Conservation (phyloP, 2,113 vertebrate genomes). For the Dasyornis broadbenti region DNA sequence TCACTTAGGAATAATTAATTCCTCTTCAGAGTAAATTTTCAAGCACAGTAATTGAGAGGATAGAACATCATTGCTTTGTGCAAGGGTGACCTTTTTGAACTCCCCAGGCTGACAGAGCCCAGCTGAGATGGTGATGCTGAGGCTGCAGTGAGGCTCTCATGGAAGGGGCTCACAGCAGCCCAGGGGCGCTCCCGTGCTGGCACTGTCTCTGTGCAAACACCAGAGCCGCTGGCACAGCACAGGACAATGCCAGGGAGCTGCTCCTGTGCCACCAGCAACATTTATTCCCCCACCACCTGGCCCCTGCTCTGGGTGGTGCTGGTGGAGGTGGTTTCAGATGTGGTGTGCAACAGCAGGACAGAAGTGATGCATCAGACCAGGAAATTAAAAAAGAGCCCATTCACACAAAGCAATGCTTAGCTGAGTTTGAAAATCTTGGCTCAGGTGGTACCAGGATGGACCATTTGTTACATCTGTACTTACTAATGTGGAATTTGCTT, state of each 20-base stretch:
- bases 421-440: constrained; percentile 4
- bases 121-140: neutral
- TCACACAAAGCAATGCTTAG: constrained; percentile 8
- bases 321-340: neutral
- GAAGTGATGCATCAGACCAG: neutral
- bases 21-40: neutral
- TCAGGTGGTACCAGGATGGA: neutral
- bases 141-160: neutral
- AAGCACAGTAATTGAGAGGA: neutral
- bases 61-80: neutral
- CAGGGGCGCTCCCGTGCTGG: neutral
- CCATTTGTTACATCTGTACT: constrained; percentile 3
- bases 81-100: constrained; percentile 7
- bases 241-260: neutral
- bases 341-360: neutral
- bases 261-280: neutral
- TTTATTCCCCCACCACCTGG: neutral
- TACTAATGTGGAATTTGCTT: neutral
- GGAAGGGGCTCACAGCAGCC: neutral
- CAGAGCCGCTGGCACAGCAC: constrained; percentile 6
- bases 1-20: neutral
- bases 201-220: neutral
- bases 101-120: constrained; percentile 11
- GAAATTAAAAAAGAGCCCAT: neutral
- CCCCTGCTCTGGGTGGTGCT: neutral